Evolutionary conservation across 2,888 invertebrate species (phyloP).

Genomic region (Hymenopus coronatus): DNA sequence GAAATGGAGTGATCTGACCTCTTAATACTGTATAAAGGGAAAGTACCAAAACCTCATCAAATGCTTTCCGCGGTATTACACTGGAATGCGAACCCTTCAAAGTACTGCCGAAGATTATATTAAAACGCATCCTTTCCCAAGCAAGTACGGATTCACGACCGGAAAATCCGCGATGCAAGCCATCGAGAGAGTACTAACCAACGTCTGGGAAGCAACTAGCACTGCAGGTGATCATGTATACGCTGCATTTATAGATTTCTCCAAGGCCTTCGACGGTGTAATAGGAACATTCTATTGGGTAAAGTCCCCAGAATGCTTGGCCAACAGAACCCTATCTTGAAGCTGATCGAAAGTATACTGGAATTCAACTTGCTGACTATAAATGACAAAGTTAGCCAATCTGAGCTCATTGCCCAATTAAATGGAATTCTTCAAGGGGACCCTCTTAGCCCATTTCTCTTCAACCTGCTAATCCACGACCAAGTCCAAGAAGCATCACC

Average conservation of each 20-base stretch:
- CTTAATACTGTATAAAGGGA: neutral
- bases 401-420: too few relatives aligned
- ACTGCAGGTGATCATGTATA: neutral
- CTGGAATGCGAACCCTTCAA: neutral
- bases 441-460: neutral
- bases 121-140: neutral
- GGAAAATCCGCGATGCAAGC: neutral
- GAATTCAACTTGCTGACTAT: too few relatives aligned
- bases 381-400: too few relatives aligned
- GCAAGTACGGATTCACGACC: neutral
- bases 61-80: neutral
- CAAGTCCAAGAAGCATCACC: too few relatives aligned
- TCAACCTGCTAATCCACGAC: neutral
- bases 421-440: neutral
- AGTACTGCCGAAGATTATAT: neutral
- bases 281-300: neutral
- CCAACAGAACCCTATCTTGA: neutral
- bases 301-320: neutral
- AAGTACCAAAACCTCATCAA: neutral
- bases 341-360: too few relatives aligned
- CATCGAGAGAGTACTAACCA: neutral
- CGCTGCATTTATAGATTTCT: neutral
- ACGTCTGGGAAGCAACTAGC: neutral
- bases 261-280: neutral
- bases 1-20: too few relatives aligned